Evolutionary conservation across 2,797 vertebrate genomes (phyloP).

Genomic region (Taeniopygia guttata): DNA sequence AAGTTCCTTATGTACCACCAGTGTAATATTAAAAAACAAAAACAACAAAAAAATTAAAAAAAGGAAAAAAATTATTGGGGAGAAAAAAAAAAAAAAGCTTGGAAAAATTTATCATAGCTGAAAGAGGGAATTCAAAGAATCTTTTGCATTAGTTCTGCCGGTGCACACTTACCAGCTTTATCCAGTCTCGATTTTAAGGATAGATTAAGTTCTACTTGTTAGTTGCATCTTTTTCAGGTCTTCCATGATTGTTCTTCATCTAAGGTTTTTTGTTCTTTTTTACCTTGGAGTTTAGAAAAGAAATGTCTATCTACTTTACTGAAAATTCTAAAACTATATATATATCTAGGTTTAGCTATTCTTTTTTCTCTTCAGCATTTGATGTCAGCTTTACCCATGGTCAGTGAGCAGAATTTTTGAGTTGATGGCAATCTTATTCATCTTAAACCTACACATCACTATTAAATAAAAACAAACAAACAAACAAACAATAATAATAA

Average conservation of each 20-base stretch:
- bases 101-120: background rate
- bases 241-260: background rate
- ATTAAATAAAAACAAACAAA: accelerated
- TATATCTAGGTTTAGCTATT: background rate
- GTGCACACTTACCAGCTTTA: background rate
- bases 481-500: too few relatives aligned
- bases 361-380: background rate
- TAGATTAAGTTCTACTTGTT: background rate
- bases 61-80: too few relatives aligned
- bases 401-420: background rate
- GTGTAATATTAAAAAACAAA: background rate
- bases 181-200: background rate
- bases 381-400: background rate
- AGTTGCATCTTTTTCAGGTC: background rate
- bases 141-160: background rate
- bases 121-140: background rate
- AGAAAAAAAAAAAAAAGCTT: background rate
- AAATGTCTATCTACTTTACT: background rate
- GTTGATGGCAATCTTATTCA: background rate
- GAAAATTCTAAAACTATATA: background rate
- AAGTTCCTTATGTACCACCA: background rate
- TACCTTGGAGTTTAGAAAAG: background rate
- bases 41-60: accelerated
- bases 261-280: background rate
- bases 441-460: background rate